These are phyloP conservation scores for Furnarius figulus DNA, from an alignment of 2,113 vertebrate species.

Conservation along the genomic window DNA sequence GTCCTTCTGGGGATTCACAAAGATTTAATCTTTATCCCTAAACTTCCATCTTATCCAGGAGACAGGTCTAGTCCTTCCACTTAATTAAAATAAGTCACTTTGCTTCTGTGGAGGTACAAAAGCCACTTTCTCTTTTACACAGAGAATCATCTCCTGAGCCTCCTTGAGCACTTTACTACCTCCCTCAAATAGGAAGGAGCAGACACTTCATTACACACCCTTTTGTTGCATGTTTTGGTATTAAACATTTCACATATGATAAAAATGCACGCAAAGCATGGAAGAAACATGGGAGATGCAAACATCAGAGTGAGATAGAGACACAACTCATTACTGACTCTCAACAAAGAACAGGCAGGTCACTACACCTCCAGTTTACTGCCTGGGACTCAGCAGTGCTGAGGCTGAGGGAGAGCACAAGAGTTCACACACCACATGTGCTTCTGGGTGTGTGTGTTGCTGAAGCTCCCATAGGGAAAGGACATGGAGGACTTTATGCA, in stretches of 20 bases:
- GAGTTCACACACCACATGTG: background rate
- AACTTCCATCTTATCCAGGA: background rate
- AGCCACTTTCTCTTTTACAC: background rate
- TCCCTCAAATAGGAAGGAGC: background rate
- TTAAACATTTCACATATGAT: background rate
- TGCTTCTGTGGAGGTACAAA: background rate
- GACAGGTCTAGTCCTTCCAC: background rate
- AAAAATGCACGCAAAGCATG: background rate
- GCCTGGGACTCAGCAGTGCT: background rate
- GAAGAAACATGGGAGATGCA: background rate
- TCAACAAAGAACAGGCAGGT: rapidly evolving
- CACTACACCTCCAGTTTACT: background rate
- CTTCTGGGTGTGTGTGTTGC: background rate
- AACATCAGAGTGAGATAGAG: background rate
- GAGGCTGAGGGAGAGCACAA: background rate
- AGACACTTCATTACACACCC: background rate
- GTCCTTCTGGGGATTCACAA: background rate
- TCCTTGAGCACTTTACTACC: background rate
- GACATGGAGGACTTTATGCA: rapidly evolving
- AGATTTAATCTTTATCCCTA: background rate
- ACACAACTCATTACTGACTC: background rate
- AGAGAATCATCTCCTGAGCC: background rate
- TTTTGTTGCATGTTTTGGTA: background rate
- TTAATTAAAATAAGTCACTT: background rate
- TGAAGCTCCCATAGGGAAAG: background rate